A percentile compares a stretch with the other conserved stretches of the same genome.
Conservation (phyloP, 2,888 invertebrate genomes). For the Herminia tarsipennalis region DNA sequence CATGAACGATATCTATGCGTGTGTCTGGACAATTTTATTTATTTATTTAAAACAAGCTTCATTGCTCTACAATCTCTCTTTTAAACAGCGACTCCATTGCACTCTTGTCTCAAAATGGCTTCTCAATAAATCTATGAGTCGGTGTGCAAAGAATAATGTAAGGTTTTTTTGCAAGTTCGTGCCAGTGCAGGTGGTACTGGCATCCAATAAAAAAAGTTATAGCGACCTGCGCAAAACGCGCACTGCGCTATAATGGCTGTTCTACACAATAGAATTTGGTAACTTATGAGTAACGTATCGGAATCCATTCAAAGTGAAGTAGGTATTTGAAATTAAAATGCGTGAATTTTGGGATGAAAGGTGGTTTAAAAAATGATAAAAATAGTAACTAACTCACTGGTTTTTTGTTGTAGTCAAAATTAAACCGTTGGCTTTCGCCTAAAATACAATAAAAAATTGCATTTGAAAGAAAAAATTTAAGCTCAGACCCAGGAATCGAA, state of each 20-base stretch:
- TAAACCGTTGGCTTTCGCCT: no score
- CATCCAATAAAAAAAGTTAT: constrained; percentile 49
- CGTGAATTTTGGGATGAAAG: constrained; percentile 2
- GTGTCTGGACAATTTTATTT: no score
- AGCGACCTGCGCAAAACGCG: constrained; percentile 62
- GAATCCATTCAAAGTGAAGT: constrained; percentile 37
- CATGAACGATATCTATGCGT: no score
- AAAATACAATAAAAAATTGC: no score
- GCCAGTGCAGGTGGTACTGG: constrained; percentile 73
- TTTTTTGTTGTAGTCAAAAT: no score
- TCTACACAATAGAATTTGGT: constrained; percentile 39
- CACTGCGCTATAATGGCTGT: constrained; percentile 33
- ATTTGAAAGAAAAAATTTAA: no score
- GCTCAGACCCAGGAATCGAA: no score
- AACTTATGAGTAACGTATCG: constrained; percentile 45
- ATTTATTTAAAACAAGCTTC: no score
- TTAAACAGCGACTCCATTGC: constrained; percentile 35
- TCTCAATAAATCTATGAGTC: constrained; percentile 65
- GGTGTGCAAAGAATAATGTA: constrained; percentile 53
- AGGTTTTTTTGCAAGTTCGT: constrained; percentile 71
- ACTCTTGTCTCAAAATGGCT: constrained; percentile 46
- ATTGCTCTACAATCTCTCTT: neutral
- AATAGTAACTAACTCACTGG: no score
- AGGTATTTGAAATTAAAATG: constrained; percentile 18
- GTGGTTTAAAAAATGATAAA: constrained; percentile 3